Evolutionary conservation across 2,888 invertebrate species (phyloP).

Genomic region (Chrysotoxum bicinctum): DNA sequence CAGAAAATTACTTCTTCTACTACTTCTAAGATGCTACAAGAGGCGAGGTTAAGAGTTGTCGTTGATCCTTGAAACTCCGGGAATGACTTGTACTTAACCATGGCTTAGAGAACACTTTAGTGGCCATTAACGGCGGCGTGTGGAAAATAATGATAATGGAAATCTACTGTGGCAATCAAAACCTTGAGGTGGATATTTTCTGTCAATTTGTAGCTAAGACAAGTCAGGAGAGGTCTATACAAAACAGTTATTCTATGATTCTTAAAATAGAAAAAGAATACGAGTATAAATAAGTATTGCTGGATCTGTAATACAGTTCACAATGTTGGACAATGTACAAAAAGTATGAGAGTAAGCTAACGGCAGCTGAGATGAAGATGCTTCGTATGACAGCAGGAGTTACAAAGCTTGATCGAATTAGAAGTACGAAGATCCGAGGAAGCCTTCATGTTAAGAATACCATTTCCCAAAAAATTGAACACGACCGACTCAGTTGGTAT

Average conservation of each 20-base stretch:
- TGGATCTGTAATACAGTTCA: no score
- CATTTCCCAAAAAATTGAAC: no score
- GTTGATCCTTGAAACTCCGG: neutral
- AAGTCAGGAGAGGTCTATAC: neutral
- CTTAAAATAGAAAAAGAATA: no score
- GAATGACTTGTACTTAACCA: constrained; percentile 1
- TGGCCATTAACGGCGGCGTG: constrained; percentile 13
- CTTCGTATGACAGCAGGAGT: no score
- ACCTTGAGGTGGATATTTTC: neutral
- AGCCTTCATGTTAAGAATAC: no score
- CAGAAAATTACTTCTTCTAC: constrained; percentile 23
- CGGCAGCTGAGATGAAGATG: no score
- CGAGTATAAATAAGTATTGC: no score
- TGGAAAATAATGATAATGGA: neutral
- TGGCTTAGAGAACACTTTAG: constrained; percentile 14
- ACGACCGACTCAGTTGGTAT: no score
- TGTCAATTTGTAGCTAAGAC: neutral
- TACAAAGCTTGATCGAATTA: no score
- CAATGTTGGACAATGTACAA: no score
- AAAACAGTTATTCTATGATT: neutral
- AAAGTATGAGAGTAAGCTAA: no score
- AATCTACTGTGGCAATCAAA: constrained; percentile 11
- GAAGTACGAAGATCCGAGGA: no score
- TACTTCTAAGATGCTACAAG: neutral
- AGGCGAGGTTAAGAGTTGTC: constrained; percentile 9